Conservation (phyloP, 37 sponge, comb jelly and placozoan species). For the Tethya wilhelma region DNA sequence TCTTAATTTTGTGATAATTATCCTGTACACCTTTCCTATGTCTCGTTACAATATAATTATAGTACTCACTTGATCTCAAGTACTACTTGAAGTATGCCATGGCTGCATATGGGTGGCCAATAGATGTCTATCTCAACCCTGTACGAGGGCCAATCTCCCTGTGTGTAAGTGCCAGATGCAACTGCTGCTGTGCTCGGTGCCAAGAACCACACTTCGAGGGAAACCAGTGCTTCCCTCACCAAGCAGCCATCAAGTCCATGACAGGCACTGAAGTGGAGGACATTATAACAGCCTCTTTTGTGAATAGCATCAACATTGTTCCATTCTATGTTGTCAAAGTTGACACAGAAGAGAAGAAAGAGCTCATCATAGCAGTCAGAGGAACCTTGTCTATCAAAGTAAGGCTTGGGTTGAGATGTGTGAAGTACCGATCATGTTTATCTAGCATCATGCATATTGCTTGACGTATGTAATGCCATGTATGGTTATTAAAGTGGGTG, state of each 20-base stretch:
- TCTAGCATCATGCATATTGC: too few species aligned
- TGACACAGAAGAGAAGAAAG: not conserved
- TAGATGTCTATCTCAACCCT: not conserved
- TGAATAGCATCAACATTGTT: not conserved
- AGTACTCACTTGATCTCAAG: not conserved
- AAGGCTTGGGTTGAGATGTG: too few species aligned
- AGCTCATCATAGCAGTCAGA: not conserved
- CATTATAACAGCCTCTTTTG: not conserved
- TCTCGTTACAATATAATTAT: not conserved
- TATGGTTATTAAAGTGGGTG: too few species aligned
- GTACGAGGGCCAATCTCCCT: not conserved
- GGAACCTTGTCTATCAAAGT: not conserved
- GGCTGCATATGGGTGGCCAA: not conserved
- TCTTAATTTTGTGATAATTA: too few species aligned
- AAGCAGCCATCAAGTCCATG: not conserved
- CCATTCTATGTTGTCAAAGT: not conserved
- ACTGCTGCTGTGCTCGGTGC: not conserved
- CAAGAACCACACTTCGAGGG: not conserved
- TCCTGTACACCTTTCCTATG: too few species aligned
- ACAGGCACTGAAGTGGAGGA: not conserved
- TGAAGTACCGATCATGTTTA: too few species aligned
- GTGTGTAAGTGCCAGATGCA: not conserved
- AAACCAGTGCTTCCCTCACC: not conserved
- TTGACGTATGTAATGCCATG: too few species aligned
- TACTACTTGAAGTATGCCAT: constrained; percentile 1